Evolutionary conservation across 2,888 invertebrate species (phyloP).

Genomic region (Drosophila hamatofila): DNA sequence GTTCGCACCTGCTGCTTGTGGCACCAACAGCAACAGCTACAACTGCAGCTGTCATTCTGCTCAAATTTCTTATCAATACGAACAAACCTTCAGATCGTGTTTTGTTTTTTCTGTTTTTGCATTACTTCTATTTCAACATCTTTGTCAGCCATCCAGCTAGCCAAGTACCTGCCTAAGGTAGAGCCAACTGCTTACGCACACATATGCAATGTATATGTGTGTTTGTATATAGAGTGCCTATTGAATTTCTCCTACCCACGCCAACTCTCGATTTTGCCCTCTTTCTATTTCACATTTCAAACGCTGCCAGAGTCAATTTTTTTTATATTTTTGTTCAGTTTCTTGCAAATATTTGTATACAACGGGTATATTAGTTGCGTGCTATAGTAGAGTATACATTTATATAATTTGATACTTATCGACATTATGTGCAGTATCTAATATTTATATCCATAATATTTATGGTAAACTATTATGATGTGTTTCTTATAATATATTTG

Average conservation of each 20-base stretch:
- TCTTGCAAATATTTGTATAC: conserved; percentile 19
- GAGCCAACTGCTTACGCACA: conserved; percentile 20
- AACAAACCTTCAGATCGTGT: conserved; percentile 37
- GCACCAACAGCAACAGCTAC: conserved; percentile 22
- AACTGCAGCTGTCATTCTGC: conserved; percentile 62
- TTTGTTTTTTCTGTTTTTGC: conserved; percentile 33
- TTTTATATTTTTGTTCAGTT: conserved; percentile 31
- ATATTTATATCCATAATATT: too few species aligned
- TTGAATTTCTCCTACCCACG: conserved; percentile 46
- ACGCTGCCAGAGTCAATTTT: conserved; percentile 42
- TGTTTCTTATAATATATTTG: too few species aligned
- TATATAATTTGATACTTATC: too few species aligned
- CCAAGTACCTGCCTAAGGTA: conserved; percentile 2
- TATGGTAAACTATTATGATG: too few species aligned
- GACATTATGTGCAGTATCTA: too few species aligned
- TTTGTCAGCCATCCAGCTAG: conserved; percentile 31
- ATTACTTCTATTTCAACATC: conserved; percentile 22
- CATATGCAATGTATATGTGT: background rate
- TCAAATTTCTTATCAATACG: conserved; percentile 71
- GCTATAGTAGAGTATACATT: too few species aligned
- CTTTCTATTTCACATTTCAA: conserved; percentile 40
- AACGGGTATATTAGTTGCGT: background rate
- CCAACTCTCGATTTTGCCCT: conserved; percentile 14
- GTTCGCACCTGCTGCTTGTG: conserved; percentile 66
- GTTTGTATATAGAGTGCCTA: conserved; percentile 15